Conservation (phyloP, 1,140 invertebrate genomes). For the Monomorium pharaonis region DNA sequence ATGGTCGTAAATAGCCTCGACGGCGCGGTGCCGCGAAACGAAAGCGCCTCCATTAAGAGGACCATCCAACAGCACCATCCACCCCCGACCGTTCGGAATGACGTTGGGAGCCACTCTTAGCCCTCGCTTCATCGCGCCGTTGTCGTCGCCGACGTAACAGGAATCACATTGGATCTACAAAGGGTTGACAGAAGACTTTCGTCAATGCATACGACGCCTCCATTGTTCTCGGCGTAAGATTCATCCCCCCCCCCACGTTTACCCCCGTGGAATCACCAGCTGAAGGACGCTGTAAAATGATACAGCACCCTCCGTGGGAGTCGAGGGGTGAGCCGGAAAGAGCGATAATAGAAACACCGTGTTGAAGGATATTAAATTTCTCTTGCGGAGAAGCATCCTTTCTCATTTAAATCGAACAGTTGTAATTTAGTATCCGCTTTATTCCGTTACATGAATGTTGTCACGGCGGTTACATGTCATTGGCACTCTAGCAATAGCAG, state of each 20-base stretch:
- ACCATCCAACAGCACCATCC: conserved; percentile 21
- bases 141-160: conserved; percentile 67
- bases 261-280: conserved; percentile 20
- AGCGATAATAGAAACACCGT: conserved; percentile 56
- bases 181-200: conserved; percentile 76
- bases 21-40: conserved; percentile 42
- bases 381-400: background rate
- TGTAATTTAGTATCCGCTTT: conserved; percentile 9
- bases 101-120: conserved; percentile 66
- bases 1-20: conserved; percentile 69
- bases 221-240: conserved; percentile 70
- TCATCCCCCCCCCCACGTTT: conserved; percentile 48
- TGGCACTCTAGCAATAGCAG: too few species aligned
- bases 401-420: background rate
- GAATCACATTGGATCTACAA: conserved; percentile 76
- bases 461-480: background rate
- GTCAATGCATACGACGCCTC: conserved; percentile 68
- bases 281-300: conserved; percentile 45
- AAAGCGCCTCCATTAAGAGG: conserved; percentile 72
- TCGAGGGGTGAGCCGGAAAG: background rate
- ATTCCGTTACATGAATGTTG: background rate
- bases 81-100: conserved; percentile 17
- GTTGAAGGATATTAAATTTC: conserved; percentile 52
- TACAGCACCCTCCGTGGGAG: conserved; percentile 21
- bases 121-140: conserved; percentile 58